Evolutionary conservation across 2,888 invertebrate genomes (phyloP).

Genomic region (Prenolepis imparis): DNA sequence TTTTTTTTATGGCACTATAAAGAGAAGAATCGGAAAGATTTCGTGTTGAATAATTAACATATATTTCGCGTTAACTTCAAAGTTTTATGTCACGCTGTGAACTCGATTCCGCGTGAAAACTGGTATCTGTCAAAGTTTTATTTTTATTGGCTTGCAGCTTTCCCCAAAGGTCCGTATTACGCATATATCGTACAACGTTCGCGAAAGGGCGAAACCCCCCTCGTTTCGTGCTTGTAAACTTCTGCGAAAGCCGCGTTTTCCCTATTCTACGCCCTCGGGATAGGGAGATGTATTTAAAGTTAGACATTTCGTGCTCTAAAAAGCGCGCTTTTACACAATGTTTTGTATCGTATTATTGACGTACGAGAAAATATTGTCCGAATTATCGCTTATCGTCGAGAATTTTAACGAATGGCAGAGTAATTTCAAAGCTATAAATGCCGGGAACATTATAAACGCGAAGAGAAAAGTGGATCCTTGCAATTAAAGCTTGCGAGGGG

Average conservation of each 20-base stretch:
- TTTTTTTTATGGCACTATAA: not conserved
- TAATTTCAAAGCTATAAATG: conserved; percentile 4
- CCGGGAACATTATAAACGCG: too few relatives aligned
- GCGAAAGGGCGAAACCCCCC: conserved; percentile 11
- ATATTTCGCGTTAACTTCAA: conserved; percentile 31
- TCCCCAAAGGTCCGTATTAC: conserved; percentile 9
- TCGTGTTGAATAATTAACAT: conserved; percentile 43
- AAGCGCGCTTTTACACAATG: not conserved
- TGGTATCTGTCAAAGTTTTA: conserved; percentile 42
- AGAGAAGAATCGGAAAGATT: conserved; percentile 2
- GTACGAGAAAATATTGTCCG: not conserved
- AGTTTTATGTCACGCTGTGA: conserved; percentile 37
- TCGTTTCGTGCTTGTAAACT: conserved; percentile 43
- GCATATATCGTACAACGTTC: conserved; percentile 7
- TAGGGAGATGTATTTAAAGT: conserved; percentile 32
- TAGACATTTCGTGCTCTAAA: conserved; percentile 24
- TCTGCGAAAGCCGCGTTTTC: conserved; percentile 40
- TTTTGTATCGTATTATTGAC: conserved; percentile 8
- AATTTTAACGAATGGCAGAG: not conserved
- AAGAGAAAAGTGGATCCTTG: not conserved
- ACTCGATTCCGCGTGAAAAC: not conserved
- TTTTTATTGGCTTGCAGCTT: conserved; percentile 26
- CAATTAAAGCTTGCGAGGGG: not conserved
- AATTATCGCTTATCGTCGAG: not conserved
- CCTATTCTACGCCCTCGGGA: conserved; percentile 12